A percentile compares a stretch with the other conserved stretches of the same genome.
phyloP scores from a whole-genome alignment of 2,113 vertebrate genomes.

The Xyrauchen texanus region DNA sequence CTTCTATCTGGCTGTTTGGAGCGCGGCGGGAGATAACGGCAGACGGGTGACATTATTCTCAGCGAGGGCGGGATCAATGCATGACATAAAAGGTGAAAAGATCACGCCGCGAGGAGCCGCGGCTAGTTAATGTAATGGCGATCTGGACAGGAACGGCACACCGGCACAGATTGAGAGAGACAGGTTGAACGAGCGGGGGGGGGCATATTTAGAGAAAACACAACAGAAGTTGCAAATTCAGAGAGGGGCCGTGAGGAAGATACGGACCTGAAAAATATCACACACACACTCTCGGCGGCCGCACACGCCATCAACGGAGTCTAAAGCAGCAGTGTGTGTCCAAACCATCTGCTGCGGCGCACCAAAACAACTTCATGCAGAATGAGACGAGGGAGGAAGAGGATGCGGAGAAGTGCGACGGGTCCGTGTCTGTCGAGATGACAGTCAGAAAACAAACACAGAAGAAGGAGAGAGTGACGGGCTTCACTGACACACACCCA shows the following conservation, averaged over 20 bases:
- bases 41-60: constrained; percentile 66
- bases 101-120: constrained; percentile 51
- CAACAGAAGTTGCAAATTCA: constrained; percentile 50
- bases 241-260: constrained; percentile 3
- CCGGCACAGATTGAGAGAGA: constrained; percentile 21
- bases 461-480: not conserved
- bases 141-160: constrained; percentile 52
- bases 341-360: constrained; percentile 66
- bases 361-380: constrained; percentile 54
- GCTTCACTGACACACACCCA: not conserved
- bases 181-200: not conserved
- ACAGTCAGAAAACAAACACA: constrained; percentile 12
- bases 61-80: constrained; percentile 67
- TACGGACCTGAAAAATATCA: constrained; percentile 13
- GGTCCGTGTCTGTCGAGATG: constrained; percentile 5
- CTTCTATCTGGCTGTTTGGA: constrained; percentile 52
- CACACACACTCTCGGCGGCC: constrained; percentile 35
- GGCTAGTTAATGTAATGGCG: constrained; percentile 66
- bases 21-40: constrained; percentile 61
- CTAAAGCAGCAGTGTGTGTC: constrained; percentile 68
- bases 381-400: constrained; percentile 35
- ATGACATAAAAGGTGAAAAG: constrained; percentile 65
- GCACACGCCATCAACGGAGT: constrained; percentile 41
- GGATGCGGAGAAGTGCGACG: not conserved
- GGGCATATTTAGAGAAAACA: not conserved